These are phyloP conservation scores for Mythimna impura DNA, from an alignment of 2,888 invertebrate species.

Conservation along the genomic window DNA sequence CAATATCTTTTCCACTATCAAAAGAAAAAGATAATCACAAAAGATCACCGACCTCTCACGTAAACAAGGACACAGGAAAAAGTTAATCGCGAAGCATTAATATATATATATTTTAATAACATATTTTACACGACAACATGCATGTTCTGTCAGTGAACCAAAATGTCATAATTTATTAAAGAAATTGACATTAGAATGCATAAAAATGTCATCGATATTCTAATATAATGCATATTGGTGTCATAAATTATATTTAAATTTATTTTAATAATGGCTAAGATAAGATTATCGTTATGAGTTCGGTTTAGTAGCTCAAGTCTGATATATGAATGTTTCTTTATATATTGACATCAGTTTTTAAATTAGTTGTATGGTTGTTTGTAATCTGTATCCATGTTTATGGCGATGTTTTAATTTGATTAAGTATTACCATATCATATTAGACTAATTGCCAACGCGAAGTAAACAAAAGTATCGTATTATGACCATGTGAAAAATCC, in stretches of 20 bases:
- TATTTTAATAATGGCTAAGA: slow-evolving; percentile 22
- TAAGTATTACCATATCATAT: neutral
- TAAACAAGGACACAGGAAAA: slow-evolving; percentile 17
- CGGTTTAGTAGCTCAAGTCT: slow-evolving; percentile 8
- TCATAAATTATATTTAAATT: slow-evolving; percentile 36
- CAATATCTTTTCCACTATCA: slow-evolving; percentile 5
- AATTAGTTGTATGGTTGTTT: neutral
- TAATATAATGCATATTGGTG: slow-evolving; percentile 32
- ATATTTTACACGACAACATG: slow-evolving; percentile 26
- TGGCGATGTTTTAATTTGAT: neutral
- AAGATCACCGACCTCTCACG: slow-evolving; percentile 24
- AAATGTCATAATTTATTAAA: slow-evolving; percentile 50
- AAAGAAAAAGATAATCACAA: slow-evolving; percentile 10
- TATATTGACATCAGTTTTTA: slow-evolving; percentile 12
- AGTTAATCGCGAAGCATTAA: slow-evolving; percentile 21
- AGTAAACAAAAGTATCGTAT: neutral
- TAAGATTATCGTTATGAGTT: slow-evolving; percentile 17
- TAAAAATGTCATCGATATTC: slow-evolving; percentile 50
- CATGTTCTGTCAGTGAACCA: slow-evolving; percentile 33
- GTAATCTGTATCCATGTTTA: slow-evolving; percentile 4
- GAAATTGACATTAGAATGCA: slow-evolving; percentile 32
- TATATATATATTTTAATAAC: neutral
- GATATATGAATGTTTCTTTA: slow-evolving; percentile 23
- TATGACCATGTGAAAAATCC: neutral
- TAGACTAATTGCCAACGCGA: neutral